Evolutionary conservation across 35 echinoderm and acorn worm species (phyloP).

Genomic region (Ophiothrix spiculata): DNA sequence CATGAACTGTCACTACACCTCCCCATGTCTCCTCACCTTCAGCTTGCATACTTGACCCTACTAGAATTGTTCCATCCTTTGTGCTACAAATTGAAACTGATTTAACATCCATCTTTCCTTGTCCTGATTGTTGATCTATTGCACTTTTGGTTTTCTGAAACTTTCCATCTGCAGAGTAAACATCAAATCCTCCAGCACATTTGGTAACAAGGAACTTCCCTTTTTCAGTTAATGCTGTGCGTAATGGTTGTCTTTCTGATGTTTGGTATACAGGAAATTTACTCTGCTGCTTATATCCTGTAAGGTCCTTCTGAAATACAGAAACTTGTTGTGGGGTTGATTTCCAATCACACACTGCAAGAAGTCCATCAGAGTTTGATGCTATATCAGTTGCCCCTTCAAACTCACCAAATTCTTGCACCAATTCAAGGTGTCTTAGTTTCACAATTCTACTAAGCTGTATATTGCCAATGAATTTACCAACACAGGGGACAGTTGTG

Average conservation of each 20-base stretch:
- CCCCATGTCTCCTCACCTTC: not conserved
- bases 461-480: not conserved
- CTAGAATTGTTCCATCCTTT: not conserved
- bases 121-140: not conserved
- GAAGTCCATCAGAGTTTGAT: not conserved
- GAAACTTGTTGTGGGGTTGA: not conserved
- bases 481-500: not conserved
- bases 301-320: not conserved
- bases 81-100: not conserved
- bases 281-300: not conserved
- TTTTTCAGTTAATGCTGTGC: no score
- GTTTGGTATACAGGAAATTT: no score
- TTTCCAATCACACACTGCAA: not conserved
- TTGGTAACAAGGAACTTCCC: no score
- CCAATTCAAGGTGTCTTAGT: not conserved
- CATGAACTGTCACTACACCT: not conserved
- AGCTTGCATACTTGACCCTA: not conserved
- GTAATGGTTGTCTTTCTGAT: no score
- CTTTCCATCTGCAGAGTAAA: not conserved
- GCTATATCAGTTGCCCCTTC: not conserved
- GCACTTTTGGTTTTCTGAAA: not conserved
- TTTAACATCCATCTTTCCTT: not conserved
- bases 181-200: not conserved
- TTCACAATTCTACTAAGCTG: not conserved
- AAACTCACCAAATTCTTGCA: not conserved